Conservation (phyloP, 2,888 invertebrate species). For the Xylota sylvarum region DNA sequence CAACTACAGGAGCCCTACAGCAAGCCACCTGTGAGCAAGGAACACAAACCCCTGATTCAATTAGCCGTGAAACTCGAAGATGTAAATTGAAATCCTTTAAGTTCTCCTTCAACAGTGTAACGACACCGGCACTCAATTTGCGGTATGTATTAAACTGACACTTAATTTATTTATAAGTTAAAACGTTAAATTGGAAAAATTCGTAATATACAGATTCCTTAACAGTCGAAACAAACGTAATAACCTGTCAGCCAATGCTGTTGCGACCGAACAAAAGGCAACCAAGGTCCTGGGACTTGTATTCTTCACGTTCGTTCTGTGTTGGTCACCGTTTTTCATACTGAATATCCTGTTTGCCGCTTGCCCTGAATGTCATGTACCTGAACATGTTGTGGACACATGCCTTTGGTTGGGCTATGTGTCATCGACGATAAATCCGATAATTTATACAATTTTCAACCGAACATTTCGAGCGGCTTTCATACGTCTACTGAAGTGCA, state of each 20-base stretch:
- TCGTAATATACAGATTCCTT: conserved; percentile 87
- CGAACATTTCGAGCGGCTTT: conserved; percentile 95
- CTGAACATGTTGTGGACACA: conserved; percentile 89
- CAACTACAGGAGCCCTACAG: conserved; percentile 75
- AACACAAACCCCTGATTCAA: conserved; percentile 90
- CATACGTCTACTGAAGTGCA: conserved; percentile 90
- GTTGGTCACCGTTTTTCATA: conserved; percentile 97
- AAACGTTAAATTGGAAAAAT: conserved; percentile 45
- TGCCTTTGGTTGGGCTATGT: conserved; percentile 97
- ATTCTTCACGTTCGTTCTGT: conserved; percentile 96
- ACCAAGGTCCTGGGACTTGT: conserved; percentile 94
- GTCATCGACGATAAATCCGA: conserved; percentile 96
- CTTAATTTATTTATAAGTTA: neutral
- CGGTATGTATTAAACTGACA: conserved; percentile 79
- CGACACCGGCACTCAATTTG: conserved; percentile 87
- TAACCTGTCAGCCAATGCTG: conserved; percentile 91
- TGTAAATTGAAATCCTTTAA: conserved; percentile 87
- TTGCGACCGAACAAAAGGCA: conserved; percentile 97
- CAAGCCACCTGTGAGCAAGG: conserved; percentile 87
- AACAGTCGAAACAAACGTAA: conserved; percentile 90
- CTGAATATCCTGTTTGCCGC: conserved; percentile 94
- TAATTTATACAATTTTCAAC: conserved; percentile 97
- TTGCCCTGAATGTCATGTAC: conserved; percentile 92
- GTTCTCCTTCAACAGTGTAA: conserved; percentile 87
- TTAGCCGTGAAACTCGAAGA: conserved; percentile 89